Evolutionary conservation across 2,888 invertebrate species (phyloP), one percentile per base, ranked within the genome.

Genomic region (Eilema griseolum): DNA sequence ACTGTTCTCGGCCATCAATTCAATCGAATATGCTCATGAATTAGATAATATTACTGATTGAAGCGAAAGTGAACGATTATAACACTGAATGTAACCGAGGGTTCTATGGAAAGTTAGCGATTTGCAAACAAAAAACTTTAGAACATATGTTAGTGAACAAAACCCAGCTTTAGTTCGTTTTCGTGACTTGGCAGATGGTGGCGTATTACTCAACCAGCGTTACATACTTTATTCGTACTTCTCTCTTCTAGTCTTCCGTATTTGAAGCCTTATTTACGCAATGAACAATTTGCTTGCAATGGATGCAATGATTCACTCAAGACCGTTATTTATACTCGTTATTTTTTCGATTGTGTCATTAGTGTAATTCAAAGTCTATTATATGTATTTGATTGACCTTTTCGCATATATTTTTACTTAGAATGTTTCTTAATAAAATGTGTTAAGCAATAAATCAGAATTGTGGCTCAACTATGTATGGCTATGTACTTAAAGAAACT

Each of bases 191-290:
- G 26, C 57, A 59, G 57, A 59, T 59, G 57, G 26, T 26, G 12
- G 57, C 16, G 12, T 24, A 26, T 59, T 59, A 59, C 57, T 59
- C 26, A 59, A 59, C 26, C 57, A 59, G 26, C 23, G 57, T 57
- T 24, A 23, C 23, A 57, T 24, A 57, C 57, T 24, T 24, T 12
- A 57, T 24, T 57, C 57, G 5, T 24, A 57, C 24, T 78, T 81
- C 77, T 80, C 71, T 79, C 83, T 80, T 77, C 59, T 80, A 69
- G 71, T 71, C 83, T 88, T 86, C 84, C 84, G 85, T 73, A 72
- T 78, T 73, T 61, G 72, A 68, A 63, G 46, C 28, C 33, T n/a
- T 52, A 67, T 80, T 85, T 85, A 85, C 62, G 79, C 83, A 85
- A 85, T 75, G 67, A 69, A 65, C 64, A 61, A 74, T 69, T 78